A percentile compares a stretch with the other conserved stretches of the same genome.
Evolutionary conservation across 2,113 vertebrate species (phyloP).

Genomic region (Lonchura striata): DNA sequence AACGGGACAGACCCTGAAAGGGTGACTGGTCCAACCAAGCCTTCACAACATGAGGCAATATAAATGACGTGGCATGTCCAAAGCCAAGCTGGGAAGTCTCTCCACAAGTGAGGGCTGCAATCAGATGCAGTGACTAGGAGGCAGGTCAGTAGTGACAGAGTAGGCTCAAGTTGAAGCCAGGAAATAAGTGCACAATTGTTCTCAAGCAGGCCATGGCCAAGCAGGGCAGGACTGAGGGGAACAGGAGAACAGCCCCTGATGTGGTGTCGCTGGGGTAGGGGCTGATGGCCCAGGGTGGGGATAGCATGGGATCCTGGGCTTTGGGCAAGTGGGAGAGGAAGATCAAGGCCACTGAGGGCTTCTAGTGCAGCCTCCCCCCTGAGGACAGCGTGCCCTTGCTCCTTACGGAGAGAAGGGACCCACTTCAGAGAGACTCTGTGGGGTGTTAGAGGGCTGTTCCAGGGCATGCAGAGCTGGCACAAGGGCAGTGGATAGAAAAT

Average conservation of each 20-base stretch:
- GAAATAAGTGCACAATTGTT: neutral
- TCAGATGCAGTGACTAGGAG: neutral
- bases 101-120: neutral
- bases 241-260: neutral
- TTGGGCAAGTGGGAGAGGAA: neutral
- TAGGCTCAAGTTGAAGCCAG: neutral
- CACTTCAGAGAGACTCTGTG: neutral
- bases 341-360: neutral
- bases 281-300: accelerated
- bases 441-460: neutral
- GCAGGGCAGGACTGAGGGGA: neutral
- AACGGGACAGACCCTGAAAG: neutral
- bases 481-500: neutral
- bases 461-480: neutral
- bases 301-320: neutral
- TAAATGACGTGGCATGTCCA: neutral
- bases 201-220: neutral
- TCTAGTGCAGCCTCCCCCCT: neutral
- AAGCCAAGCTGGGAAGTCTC: neutral
- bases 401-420: neutral
- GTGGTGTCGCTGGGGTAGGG: neutral
- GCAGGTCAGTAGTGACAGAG: neutral
- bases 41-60: neutral
- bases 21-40: neutral
- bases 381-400: neutral